Conservation (phyloP, 2,888 invertebrate species). For the Volucella inanis region DNA sequence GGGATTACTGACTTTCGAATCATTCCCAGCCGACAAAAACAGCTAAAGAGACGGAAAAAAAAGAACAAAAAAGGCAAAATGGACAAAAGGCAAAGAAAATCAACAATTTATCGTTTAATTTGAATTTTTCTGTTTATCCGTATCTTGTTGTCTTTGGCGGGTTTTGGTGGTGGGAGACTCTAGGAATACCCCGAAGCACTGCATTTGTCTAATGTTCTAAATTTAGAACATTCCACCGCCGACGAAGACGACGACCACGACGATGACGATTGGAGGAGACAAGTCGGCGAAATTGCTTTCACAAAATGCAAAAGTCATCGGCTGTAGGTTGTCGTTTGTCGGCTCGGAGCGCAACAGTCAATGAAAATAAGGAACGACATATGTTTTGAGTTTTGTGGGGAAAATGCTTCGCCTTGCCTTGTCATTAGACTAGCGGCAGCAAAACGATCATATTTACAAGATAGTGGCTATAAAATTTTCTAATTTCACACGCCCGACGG, state of each 20-base stretch:
- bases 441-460: neutral
- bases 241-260: neutral
- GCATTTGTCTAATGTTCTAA: conserved; percentile 59
- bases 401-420: conserved; percentile 29
- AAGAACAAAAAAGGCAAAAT: neutral
- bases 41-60: neutral
- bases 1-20: conserved; percentile 22
- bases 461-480: conserved; percentile 62
- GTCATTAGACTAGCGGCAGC: neutral
- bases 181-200: conserved; percentile 39
- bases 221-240: conserved; percentile 60
- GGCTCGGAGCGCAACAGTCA: conserved; percentile 33
- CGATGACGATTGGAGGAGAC: conserved; percentile 69
- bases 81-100: conserved; percentile 20
- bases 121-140: conserved; percentile 50
- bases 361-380: conserved; percentile 67
- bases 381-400: conserved; percentile 64
- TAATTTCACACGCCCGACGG: conserved; percentile 58
- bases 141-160: conserved; percentile 28
- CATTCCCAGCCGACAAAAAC: conserved; percentile 17
- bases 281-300: conserved; percentile 70
- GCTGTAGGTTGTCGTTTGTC: conserved; percentile 60
- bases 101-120: conserved; percentile 67
- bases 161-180: neutral
- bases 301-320: conserved; percentile 48